Evolutionary conservation across 2,888 invertebrate species (phyloP).

Genomic region (Callinectes sapidus): DNA sequence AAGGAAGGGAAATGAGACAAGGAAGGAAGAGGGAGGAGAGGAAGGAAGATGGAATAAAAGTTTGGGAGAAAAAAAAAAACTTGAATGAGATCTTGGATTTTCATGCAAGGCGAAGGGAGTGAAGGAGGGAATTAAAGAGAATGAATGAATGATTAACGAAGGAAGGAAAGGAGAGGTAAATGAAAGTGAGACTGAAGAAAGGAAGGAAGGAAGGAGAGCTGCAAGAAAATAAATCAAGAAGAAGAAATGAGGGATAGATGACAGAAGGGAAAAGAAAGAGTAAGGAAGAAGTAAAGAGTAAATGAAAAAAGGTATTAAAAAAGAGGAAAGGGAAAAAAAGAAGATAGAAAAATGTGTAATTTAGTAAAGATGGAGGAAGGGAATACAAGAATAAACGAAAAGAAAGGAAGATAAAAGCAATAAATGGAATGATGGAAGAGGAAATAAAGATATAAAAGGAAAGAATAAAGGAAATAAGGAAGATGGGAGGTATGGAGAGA

Average conservation of each 20-base stretch:
- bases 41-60: neutral
- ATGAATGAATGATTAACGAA: neutral
- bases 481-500: neutral
- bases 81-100: neutral
- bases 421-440: too few relatives aligned
- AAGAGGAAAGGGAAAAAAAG: too few relatives aligned
- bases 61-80: neutral
- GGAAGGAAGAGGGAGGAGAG: neutral
- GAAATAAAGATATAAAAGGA: too few relatives aligned
- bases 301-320: too few relatives aligned
- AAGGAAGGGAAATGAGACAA: neutral
- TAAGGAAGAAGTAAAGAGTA: too few relatives aligned
- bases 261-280: too few relatives aligned
- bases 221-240: neutral
- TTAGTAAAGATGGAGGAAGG: too few relatives aligned
- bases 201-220: neutral
- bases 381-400: too few relatives aligned
- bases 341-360: too few relatives aligned
- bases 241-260: too few relatives aligned
- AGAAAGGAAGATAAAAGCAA: too few relatives aligned
- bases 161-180: neutral
- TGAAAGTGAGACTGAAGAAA: neutral
- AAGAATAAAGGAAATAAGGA: too few relatives aligned
- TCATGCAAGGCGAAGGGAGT: neutral
- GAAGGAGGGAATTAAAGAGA: neutral